Conservation (phyloP, 2,888 invertebrate genomes). For the Listrodromus nycthemerus region DNA sequence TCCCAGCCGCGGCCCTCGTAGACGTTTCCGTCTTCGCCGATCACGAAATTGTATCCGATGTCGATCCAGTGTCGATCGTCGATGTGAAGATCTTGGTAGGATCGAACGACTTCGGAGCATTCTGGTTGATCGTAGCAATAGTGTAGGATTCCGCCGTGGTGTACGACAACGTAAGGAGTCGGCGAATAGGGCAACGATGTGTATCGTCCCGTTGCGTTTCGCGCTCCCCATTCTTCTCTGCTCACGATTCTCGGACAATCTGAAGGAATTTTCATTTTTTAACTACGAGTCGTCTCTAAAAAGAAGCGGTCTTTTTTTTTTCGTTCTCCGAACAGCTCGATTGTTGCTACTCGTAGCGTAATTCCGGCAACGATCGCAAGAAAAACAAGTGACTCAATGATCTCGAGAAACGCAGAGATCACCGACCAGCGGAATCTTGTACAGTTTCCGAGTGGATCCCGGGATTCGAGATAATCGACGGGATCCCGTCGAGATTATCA, state of each 20-base stretch:
- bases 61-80: slow-evolving; percentile 82
- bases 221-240: slow-evolving; percentile 81
- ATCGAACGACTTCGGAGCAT: slow-evolving; percentile 79
- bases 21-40: slow-evolving; percentile 85
- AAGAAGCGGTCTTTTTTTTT: neutral
- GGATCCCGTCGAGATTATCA: slow-evolving; percentile 31
- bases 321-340: neutral
- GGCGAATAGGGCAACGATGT: slow-evolving; percentile 73
- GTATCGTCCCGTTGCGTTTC: slow-evolving; percentile 70
- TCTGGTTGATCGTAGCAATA: slow-evolving; percentile 77
- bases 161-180: slow-evolving; percentile 81
- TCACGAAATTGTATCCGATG: slow-evolving; percentile 84
- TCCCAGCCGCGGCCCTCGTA: slow-evolving; percentile 85
- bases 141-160: slow-evolving; percentile 80
- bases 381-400: slow-evolving; percentile 33
- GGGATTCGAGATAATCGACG: neutral
- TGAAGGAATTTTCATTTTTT: slow-evolving; percentile 48
- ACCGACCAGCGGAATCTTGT: slow-evolving; percentile 22
- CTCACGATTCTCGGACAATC: slow-evolving; percentile 78
- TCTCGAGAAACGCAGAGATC: slow-evolving; percentile 12
- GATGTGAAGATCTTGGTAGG: slow-evolving; percentile 82
- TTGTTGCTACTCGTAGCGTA: neutral
- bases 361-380: neutral
- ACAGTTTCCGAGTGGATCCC: slow-evolving; percentile 26
- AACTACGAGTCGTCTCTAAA: neutral